Evolutionary conservation across 1,140 invertebrate genomes (phyloP), one percentile per base, ranked within the genome.

Genomic region (Papilio helenus): DNA sequence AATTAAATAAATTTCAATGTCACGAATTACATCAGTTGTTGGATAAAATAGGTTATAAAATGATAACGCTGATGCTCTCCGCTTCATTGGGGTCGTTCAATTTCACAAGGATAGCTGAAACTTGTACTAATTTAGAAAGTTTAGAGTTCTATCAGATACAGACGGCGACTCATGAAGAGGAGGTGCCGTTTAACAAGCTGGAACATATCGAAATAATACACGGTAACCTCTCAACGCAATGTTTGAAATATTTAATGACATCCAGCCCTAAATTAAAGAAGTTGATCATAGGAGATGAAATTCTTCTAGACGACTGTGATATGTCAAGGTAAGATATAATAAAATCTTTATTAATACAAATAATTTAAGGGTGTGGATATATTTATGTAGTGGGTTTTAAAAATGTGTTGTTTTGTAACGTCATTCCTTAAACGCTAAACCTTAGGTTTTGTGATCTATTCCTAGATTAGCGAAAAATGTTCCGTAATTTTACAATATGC

Each of bases 61-160:
- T 97, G 34, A 87, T 95, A 2, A 95, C 95, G 2, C 87, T 96
- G n/a, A 96, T 96, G 89, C 91, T 96, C 51, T 96, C 96, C n/a
- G 95, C 94, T 61, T 95, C 96, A 3, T 91, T 88, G 10, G 95
- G 95, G 2, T 94, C 95, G 20, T 90, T 96, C 65, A 96, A 97
- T 81, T 93, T 96, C 78, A 95, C 95, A 3, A 94, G 95, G 80
- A 92, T 97, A 84, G 95, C 95, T 0, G 93, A 95, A 46, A 92
- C 95, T 9, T 96, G 95, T 80, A 94, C 95, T 3, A 94, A 95
- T 80, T 85, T 96, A 16, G 90, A 94, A 74, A 95, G 95, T 82
- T 84, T 96, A 34, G 96, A 96, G 83, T 96, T 95, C 82, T 96
- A 95, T 84, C 95, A 96, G 88, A 95, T 96, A 83, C 95, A 95